Percentiles rank a stretch among this genome's conserved stretches.
Evolutionary conservation across 2,797 vertebrate species (phyloP).

Genomic region (Danio aesculapii): DNA sequence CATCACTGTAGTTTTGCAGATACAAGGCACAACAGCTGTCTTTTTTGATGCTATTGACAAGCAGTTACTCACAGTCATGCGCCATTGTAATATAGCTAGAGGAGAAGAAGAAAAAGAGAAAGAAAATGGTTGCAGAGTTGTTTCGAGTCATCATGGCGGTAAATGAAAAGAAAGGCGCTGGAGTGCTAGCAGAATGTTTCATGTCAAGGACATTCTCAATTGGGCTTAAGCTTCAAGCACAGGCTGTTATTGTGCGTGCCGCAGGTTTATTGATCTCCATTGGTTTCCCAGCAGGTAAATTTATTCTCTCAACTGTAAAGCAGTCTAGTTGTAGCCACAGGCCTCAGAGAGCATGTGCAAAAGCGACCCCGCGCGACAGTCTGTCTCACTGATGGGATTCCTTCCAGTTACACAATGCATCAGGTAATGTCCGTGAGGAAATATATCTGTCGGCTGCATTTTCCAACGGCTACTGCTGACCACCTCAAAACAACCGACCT

Average conservation of each 20-base stretch:
- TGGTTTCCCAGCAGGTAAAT: conserved; percentile 47
- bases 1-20: conserved; percentile 18
- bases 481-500: conserved; percentile 40
- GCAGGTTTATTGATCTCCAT: conserved; percentile 51
- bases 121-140: not conserved
- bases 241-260: conserved; percentile 37
- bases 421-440: conserved; percentile 36
- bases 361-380: conserved; percentile 37
- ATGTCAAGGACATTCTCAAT: conserved; percentile 33
- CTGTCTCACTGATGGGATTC: conserved; percentile 26
- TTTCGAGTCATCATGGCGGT: conserved; percentile 10
- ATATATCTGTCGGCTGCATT: conserved; percentile 58
- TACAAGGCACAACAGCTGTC: conserved; percentile 7
- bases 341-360: conserved; percentile 39
- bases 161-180: conserved; percentile 15
- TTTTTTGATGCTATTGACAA: conserved; percentile 30
- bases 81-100: conserved; percentile 1
- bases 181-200: conserved; percentile 21
- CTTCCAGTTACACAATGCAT: conserved; percentile 36
- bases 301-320: conserved; percentile 48
- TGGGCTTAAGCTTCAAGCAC: conserved; percentile 33
- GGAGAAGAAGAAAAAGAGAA: not conserved
- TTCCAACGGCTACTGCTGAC: conserved; percentile 57
- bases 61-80: not conserved
- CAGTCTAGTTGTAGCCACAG: conserved; percentile 30